phyloP scores from a whole-genome alignment of 2,797 vertebrate species.

The Brachyalestes nurse region DNA sequence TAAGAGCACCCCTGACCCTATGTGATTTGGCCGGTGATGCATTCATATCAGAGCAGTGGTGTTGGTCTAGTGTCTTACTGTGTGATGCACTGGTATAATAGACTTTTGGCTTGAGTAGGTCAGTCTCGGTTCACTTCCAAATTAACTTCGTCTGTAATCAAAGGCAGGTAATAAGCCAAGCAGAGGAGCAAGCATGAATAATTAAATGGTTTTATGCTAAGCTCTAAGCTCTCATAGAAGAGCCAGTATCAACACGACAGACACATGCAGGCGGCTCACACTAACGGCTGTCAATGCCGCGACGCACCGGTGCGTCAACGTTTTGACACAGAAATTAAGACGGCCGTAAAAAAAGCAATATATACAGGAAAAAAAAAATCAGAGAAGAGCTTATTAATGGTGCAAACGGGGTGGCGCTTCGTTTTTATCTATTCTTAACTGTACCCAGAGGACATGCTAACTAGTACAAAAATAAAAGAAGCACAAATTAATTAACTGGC shows the following conservation, averaged over 20 bases:
- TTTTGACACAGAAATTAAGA: slow-evolving; percentile 15
- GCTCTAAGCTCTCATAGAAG: slow-evolving; percentile 19
- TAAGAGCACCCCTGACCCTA: too few relatives aligned
- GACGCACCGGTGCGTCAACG: background rate
- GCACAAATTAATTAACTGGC: slow-evolving; percentile 28
- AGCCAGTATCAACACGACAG: background rate
- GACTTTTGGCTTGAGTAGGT: too few relatives aligned
- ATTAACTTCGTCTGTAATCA: background rate
- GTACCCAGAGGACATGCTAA: slow-evolving; percentile 28
- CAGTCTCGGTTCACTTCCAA: too few relatives aligned
- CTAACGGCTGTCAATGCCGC: background rate
- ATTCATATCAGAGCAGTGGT: background rate
- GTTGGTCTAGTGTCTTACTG: too few relatives aligned
- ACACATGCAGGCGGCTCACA: background rate
- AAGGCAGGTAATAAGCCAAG: slow-evolving; percentile 2
- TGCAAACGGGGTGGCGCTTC: background rate
- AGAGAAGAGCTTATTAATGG: background rate
- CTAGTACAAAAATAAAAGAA: slow-evolving; percentile 29
- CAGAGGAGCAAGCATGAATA: slow-evolving; percentile 6
- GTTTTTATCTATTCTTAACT: slow-evolving; percentile 26
- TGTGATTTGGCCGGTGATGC: background rate
- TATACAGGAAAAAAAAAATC: background rate
- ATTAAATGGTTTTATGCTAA: slow-evolving; percentile 21
- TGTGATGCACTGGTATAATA: too few relatives aligned
- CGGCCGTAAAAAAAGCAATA: background rate